phyloP scores from a whole-genome alignment of 2,797 vertebrate species.

The Spheniscus humboldti region DNA sequence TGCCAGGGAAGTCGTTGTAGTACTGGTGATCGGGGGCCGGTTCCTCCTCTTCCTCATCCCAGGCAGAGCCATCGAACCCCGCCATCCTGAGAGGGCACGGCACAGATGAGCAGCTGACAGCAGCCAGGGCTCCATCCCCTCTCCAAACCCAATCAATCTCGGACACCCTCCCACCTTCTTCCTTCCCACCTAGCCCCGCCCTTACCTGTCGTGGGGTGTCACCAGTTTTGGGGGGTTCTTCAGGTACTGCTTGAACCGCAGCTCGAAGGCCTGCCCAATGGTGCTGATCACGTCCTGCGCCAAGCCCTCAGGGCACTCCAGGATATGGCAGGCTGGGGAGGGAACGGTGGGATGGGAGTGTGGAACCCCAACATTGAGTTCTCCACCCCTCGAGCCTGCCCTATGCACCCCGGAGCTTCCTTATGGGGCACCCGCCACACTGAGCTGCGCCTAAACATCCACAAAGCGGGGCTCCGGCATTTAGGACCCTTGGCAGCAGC shows the following conservation, averaged over 20 bases:
- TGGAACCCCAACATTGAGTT: neutral
- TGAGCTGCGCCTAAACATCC: neutral
- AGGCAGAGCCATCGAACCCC: slow-evolving; percentile 94
- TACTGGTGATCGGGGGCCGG: slow-evolving; percentile 87
- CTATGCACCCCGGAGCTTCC: neutral
- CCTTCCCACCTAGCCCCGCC: neutral
- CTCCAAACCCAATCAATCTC: neutral
- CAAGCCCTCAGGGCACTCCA: slow-evolving; percentile 94
- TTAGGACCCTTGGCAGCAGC: neutral
- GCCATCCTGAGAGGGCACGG: slow-evolving; percentile 83
- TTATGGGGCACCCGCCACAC: fast-evolving
- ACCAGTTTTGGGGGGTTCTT: slow-evolving; percentile 97
- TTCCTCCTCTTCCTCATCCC: slow-evolving; percentile 97
- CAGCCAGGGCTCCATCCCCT: neutral
- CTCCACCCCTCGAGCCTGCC: neutral
- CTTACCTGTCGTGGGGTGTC: slow-evolving; percentile 93
- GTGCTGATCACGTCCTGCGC: slow-evolving; percentile 99
- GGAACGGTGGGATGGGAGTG: neutral
- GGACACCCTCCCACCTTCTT: neutral
- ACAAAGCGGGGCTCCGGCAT: fast-evolving
- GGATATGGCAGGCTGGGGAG: slow-evolving; percentile 90
- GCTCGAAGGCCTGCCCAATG: slow-evolving; percentile 94
- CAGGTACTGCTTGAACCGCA: slow-evolving; percentile 98
- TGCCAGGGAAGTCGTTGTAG: slow-evolving; percentile 96
- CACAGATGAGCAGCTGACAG: neutral